Percentiles rank a stretch among this genome's conserved stretches.
These are phyloP conservation scores for Coryphaenoides rupestris DNA, from an alignment of 2,113 vertebrate genomes.

Conservation along the genomic window DNA sequence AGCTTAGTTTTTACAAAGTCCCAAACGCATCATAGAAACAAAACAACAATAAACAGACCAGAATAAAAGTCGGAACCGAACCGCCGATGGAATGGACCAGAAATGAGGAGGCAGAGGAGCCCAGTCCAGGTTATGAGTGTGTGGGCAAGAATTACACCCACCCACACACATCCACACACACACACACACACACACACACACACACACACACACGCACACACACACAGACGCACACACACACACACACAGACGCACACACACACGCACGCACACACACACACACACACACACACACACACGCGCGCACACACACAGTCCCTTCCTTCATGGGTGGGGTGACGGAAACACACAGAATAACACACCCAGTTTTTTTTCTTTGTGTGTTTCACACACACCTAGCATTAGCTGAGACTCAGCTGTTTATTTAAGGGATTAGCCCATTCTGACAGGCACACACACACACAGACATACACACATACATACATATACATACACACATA, in stretches of 20 bases:
- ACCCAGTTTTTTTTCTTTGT: slow-evolving; percentile 36
- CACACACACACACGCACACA: slow-evolving; percentile 26
- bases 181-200: slow-evolving; percentile 26
- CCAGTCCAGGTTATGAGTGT: slow-evolving; percentile 4
- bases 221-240: slow-evolving; percentile 39
- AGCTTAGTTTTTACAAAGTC: too few relatives aligned
- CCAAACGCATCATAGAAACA: too few relatives aligned
- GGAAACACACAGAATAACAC: slow-evolving; percentile 51
- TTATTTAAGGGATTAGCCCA: slow-evolving; percentile 40
- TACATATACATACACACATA: too few relatives aligned
- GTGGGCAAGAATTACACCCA: too few relatives aligned
- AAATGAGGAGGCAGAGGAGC: too few relatives aligned
- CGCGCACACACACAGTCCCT: slow-evolving; percentile 32
- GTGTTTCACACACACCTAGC: slow-evolving; percentile 62
- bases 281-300: slow-evolving; percentile 23
- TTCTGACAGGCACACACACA: slow-evolving; percentile 34
- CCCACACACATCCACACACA: slow-evolving; percentile 17
- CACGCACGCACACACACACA: slow-evolving; percentile 40
- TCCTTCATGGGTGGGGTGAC: slow-evolving; percentile 35
- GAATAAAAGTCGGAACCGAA: too few relatives aligned
- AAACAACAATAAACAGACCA: too few relatives aligned
- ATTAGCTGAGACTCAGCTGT: slow-evolving; percentile 52
- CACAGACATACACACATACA: slow-evolving; percentile 28
- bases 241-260: slow-evolving; percentile 59
- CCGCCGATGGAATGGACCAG: too few relatives aligned